phyloP scores from a whole-genome alignment of 1,140 invertebrate species.

The Trachelipus rathkii region DNA sequence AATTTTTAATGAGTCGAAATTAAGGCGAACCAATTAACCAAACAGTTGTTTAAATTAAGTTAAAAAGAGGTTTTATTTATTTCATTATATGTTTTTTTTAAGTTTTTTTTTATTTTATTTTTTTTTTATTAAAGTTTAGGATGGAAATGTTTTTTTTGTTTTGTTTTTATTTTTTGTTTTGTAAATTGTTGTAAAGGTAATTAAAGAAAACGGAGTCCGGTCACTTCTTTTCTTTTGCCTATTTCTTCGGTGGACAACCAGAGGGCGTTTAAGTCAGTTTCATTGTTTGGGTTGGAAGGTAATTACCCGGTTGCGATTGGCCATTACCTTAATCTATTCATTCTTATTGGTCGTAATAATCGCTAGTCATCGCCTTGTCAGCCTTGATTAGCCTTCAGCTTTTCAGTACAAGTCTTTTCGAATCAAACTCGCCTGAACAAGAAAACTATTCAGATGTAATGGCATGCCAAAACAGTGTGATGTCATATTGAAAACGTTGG shows the following conservation, averaged over 20 bases:
- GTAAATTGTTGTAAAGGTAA: neutral
- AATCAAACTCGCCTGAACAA: neutral
- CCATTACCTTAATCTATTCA: slow-evolving; percentile 3
- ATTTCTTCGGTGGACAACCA: neutral
- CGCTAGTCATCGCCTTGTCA: neutral
- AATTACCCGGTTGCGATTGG: slow-evolving; percentile 3
- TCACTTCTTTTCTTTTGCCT: neutral
- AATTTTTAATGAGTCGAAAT: too few species aligned
- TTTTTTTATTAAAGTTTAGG: too few species aligned
- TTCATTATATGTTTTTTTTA: too few species aligned
- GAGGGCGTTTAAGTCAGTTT: neutral
- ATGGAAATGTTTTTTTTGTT: too few species aligned
- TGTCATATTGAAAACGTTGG: neutral
- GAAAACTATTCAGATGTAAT: neutral
- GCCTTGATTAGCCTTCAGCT: neutral
- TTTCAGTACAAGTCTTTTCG: neutral
- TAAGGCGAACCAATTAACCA: too few species aligned
- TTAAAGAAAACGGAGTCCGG: neutral
- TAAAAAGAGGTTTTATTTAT: too few species aligned
- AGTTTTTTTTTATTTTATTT: too few species aligned
- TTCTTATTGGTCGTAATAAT: slow-evolving; percentile 10
- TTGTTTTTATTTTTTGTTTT: too few species aligned
- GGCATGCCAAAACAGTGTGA: neutral
- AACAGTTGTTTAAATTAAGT: too few species aligned
- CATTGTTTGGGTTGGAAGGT: neutral